Conservation (phyloP, 2,113 vertebrate species). For the Malurus elegans region DNA sequence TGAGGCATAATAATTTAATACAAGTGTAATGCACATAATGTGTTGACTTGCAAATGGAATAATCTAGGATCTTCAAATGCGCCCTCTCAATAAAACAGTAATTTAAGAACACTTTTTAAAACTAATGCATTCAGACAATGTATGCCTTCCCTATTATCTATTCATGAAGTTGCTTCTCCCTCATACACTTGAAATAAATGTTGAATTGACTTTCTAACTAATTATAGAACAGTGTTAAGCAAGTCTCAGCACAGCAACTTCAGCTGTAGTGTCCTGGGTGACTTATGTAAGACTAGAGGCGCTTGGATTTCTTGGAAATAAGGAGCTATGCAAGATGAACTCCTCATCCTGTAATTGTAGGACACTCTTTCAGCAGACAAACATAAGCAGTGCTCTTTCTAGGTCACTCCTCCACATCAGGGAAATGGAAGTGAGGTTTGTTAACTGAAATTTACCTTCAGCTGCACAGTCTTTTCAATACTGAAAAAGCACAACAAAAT, state of each 20-base stretch:
- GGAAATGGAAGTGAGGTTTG: not conserved
- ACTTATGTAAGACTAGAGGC: not conserved
- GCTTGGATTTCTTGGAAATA: conserved; percentile 33
- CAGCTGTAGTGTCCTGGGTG: not conserved
- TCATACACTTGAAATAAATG: conserved; percentile 15
- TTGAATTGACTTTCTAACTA: conserved; percentile 10
- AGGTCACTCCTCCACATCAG: not conserved
- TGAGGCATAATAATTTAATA: not conserved
- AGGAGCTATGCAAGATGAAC: not conserved
- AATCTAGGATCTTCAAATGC: not conserved
- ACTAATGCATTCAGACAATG: not conserved
- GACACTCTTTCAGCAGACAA: not conserved
- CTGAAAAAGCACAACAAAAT: not conserved
- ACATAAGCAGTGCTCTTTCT: not conserved
- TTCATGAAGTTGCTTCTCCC: conserved; percentile 8
- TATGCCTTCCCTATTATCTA: not conserved
- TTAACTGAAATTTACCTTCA: not conserved
- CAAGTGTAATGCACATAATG: not conserved
- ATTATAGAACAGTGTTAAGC: not conserved
- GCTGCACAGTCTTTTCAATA: not conserved
- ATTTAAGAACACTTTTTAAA: not conserved
- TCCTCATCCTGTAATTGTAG: not conserved
- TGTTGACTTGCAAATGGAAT: not conserved
- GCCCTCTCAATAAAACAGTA: not conserved
- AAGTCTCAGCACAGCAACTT: not conserved